Conservation (phyloP, 2,797 vertebrate genomes). For the Silurus aristotelis region DNA sequence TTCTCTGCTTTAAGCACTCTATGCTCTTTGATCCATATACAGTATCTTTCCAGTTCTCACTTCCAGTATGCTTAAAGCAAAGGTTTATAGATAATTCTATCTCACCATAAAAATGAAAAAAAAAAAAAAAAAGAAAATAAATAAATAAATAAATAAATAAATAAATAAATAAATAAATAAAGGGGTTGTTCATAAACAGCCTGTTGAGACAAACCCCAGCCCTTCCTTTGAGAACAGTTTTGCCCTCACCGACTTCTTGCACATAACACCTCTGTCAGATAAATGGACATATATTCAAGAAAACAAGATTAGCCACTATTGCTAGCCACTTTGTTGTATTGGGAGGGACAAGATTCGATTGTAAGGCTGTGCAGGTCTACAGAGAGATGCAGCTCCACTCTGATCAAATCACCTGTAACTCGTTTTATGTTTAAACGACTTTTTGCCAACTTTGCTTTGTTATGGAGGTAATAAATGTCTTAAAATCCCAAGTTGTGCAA, state of each 20-base stretch:
- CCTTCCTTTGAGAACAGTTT: background rate
- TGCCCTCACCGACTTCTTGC: background rate
- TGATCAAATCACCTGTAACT: background rate
- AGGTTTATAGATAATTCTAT: conserved; percentile 22
- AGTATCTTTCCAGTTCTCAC: conserved; percentile 30
- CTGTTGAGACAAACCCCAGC: background rate
- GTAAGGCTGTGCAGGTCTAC: background rate
- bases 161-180: background rate
- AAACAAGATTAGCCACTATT: conserved; percentile 2
- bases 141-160: background rate
- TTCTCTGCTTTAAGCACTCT: background rate
- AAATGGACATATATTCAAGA: background rate
- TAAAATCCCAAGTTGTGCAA: background rate
- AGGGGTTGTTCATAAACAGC: conserved; percentile 11
- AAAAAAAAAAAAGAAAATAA: background rate
- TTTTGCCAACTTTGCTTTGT: background rate
- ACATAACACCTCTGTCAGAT: conserved; percentile 5
- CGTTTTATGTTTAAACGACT: background rate
- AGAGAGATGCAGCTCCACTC: background rate
- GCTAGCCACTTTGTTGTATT: conserved; percentile 23
- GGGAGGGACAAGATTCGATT: conserved; percentile 13
- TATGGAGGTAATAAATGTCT: background rate
- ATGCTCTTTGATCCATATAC: conserved; percentile 30
- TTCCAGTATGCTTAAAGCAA: conserved; percentile 34
- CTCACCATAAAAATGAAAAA: background rate